These are phyloP conservation scores for Helarctos malayanus DNA, from an alignment of 2,797 vertebrate species.

Conservation along the genomic window DNA sequence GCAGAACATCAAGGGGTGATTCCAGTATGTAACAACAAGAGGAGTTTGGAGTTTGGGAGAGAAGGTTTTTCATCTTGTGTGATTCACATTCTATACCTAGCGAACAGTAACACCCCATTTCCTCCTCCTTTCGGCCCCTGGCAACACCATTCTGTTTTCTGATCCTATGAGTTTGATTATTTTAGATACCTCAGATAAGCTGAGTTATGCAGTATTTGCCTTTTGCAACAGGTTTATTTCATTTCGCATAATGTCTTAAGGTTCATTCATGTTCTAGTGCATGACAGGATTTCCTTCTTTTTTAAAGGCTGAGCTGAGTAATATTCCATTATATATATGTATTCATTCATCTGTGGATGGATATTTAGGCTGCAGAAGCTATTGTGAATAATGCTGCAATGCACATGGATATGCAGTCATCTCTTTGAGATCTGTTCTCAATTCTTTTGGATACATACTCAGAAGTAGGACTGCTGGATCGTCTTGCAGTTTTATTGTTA, in stretches of 20 bases:
- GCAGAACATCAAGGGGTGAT: neutral
- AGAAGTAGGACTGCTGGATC: neutral
- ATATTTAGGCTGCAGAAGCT: neutral
- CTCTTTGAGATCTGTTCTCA: constrained; percentile 8
- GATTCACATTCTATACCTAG: neutral
- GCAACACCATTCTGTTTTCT: constrained; percentile 11
- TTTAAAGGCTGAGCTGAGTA: constrained; percentile 8
- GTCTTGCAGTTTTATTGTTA: neutral
- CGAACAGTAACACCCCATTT: neutral
- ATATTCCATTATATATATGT: neutral
- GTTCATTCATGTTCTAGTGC: neutral
- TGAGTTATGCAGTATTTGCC: neutral
- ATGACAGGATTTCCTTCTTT: neutral
- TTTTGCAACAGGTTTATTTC: neutral
- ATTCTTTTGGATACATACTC: neutral
- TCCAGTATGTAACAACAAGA: neutral
- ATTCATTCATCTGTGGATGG: neutral
- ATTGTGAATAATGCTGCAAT: constrained; percentile 7
- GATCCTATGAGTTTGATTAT: constrained; percentile 21
- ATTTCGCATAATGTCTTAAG: neutral
- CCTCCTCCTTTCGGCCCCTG: neutral
- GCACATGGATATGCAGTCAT: neutral
- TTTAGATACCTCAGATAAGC: neutral
- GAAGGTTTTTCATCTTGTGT: neutral
- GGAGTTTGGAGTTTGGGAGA: neutral